Evolutionary conservation across 1,140 invertebrate genomes (phyloP).

Genomic region (Cyclina sinensis): DNA sequence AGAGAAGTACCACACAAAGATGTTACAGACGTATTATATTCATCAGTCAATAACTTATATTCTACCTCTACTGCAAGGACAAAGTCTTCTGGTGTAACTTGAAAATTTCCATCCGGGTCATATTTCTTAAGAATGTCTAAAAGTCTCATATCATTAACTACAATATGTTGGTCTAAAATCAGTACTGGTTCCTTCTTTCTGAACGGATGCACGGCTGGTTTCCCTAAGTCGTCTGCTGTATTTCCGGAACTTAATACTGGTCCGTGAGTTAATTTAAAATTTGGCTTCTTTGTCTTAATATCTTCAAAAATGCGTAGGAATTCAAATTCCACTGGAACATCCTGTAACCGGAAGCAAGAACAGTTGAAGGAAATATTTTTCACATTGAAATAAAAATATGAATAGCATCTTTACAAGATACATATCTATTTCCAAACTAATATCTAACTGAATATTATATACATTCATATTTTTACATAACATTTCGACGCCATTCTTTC

Average conservation of each 20-base stretch:
- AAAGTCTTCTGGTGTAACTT: slow-evolving; percentile 82
- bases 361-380: too few species aligned
- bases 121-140: slow-evolving; percentile 83
- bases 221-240: slow-evolving; percentile 83
- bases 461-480: too few species aligned
- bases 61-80: slow-evolving; percentile 82
- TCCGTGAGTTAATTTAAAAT: slow-evolving; percentile 82
- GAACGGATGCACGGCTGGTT: slow-evolving; percentile 81
- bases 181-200: slow-evolving; percentile 80
- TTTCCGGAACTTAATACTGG: slow-evolving; percentile 84
- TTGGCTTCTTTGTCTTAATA: slow-evolving; percentile 79
- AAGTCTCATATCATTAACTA: slow-evolving; percentile 83
- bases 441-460: too few species aligned
- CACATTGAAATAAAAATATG: too few species aligned
- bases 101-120: slow-evolving; percentile 77
- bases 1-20: too few species aligned
- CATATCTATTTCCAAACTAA: too few species aligned
- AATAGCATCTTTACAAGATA: too few species aligned
- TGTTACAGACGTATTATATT: too few species aligned
- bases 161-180: slow-evolving; percentile 83
- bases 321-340: slow-evolving; percentile 85
- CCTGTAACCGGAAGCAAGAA: slow-evolving; percentile 71
- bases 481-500: too few species aligned
- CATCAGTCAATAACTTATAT: too few species aligned
- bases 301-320: slow-evolving; percentile 83